A percentile compares a stretch with the other conserved stretches of the same genome.
Evolutionary conservation across 2,888 invertebrate species (phyloP).

Genomic region (Plusia festucae): DNA sequence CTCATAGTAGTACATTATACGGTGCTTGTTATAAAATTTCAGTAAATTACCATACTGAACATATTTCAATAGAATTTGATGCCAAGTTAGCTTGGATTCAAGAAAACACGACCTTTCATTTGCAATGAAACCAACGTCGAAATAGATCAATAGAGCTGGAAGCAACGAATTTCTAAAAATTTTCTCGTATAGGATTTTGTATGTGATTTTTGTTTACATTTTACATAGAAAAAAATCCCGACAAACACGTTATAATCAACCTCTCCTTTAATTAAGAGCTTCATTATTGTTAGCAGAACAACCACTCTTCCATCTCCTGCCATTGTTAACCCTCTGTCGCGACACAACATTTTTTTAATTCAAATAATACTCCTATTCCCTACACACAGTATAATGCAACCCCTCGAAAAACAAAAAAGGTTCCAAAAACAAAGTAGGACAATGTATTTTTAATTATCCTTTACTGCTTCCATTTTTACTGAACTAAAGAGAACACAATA

Average conservation of each 20-base stretch:
- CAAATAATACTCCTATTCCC: background rate
- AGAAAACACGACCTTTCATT: no score
- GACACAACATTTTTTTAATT: background rate
- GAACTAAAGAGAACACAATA: constrained; percentile 7
- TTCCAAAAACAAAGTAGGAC: constrained; percentile 7
- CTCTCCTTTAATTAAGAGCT: constrained; percentile 4
- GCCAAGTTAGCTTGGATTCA: no score
- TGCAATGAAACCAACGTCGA: no score
- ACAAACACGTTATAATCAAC: constrained; percentile 1
- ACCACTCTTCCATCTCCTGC: constrained; percentile 1
- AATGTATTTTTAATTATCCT: constrained; percentile 7
- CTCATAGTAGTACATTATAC: no score
- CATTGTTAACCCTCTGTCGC: constrained; percentile 4
- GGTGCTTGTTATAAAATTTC: no score
- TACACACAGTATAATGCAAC: background rate
- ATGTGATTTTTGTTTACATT: no score
- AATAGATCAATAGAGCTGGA: no score
- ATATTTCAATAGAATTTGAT: no score
- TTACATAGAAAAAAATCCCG: background rate
- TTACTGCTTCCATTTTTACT: constrained; percentile 11
- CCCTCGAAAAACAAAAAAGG: background rate
- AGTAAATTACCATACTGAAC: no score
- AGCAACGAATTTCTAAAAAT: no score
- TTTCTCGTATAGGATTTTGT: no score
- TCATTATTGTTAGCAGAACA: background rate